phyloP scores from a whole-genome alignment of 2,113 vertebrate species.

The Ceuthmochares aereus region DNA sequence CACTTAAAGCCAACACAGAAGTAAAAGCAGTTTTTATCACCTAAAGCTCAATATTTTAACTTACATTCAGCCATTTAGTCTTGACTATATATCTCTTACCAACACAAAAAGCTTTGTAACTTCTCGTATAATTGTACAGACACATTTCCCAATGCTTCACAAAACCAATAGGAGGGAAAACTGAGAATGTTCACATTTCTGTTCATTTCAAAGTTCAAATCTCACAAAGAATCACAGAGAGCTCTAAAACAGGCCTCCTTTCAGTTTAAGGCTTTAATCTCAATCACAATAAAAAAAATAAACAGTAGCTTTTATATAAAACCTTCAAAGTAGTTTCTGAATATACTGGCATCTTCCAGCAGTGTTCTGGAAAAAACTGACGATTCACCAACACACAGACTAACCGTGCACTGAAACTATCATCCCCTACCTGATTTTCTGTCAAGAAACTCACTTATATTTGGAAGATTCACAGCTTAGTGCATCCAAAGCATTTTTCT shows the following conservation, averaged over 20 bases:
- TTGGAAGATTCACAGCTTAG: background rate
- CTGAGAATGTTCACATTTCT: background rate
- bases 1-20: background rate
- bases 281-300: background rate
- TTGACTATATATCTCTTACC: background rate
- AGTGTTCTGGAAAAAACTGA: background rate
- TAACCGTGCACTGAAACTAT: background rate
- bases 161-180: slow-evolving; percentile 1
- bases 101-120: background rate
- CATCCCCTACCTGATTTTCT: background rate
- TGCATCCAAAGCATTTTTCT: background rate
- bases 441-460: background rate
- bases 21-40: background rate
- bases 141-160: background rate
- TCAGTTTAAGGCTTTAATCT: background rate
- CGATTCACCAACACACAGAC: background rate
- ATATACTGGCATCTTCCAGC: background rate
- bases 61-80: background rate
- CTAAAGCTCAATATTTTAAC: background rate
- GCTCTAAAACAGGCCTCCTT: background rate
- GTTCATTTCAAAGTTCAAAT: background rate
- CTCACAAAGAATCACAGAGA: background rate
- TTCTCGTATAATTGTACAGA: background rate
- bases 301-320: background rate
- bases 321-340: background rate